These are phyloP conservation scores for Callipepla californica DNA, from an alignment of 2,113 vertebrate genomes.

Conservation along the genomic window DNA sequence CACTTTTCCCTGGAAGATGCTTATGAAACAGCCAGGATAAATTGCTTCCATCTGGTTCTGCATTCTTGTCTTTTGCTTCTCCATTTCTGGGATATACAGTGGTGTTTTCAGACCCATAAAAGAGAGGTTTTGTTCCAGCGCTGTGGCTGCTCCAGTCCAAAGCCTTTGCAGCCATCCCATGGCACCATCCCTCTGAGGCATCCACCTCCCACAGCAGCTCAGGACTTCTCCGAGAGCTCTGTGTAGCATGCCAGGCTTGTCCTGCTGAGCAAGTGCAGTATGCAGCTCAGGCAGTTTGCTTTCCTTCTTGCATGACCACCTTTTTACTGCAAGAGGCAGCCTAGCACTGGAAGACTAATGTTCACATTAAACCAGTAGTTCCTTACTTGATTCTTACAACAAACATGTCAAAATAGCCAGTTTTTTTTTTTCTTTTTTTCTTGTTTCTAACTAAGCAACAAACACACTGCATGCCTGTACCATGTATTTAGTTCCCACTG, in stretches of 20 bases:
- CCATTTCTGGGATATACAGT: not conserved
- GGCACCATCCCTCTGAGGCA: not conserved
- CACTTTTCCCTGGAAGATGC: slow-evolving; percentile 41
- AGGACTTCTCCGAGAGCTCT: not conserved
- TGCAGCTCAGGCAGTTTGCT: not conserved
- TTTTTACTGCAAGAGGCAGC: not conserved
- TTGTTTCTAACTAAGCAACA: not conserved
- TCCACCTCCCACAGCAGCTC: rapidly evolving
- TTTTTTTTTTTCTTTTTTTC: not conserved
- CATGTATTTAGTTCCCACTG: not conserved
- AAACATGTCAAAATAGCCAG: not conserved
- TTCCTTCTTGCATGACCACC: not conserved
- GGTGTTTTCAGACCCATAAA: not conserved
- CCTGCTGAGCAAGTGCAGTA: not conserved
- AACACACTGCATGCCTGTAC: not conserved
- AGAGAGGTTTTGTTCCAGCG: not conserved
- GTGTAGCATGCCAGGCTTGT: rapidly evolving
- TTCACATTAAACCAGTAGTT: not conserved
- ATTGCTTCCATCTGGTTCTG: slow-evolving; percentile 37
- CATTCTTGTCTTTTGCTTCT: not conserved
- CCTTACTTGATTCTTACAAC: not conserved
- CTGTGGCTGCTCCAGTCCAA: not conserved
- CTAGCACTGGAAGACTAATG: not conserved
- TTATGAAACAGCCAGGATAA: slow-evolving; percentile 31
- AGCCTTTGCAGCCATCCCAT: not conserved